Conservation (phyloP, 2,797 vertebrate genomes). For the Molossus molossus region DNA sequence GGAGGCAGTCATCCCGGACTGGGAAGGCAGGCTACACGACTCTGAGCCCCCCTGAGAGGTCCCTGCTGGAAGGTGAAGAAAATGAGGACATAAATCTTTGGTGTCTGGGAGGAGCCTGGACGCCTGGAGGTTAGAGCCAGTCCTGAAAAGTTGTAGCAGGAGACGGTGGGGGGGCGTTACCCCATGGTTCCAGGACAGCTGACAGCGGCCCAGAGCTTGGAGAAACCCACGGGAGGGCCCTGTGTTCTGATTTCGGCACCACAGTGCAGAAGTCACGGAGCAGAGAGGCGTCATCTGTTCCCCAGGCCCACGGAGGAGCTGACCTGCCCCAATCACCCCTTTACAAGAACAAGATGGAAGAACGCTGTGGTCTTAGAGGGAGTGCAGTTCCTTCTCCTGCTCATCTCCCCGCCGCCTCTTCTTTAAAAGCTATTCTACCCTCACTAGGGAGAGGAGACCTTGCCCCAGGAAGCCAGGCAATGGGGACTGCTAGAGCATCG, state of each 20-base stretch:
- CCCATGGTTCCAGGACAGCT: not conserved
- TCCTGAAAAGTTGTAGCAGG: not conserved
- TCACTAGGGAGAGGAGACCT: not conserved
- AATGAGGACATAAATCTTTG: not conserved
- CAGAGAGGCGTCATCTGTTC: not conserved
- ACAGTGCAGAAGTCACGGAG: not conserved
- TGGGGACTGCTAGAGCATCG: not conserved
- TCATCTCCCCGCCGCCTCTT: not conserved
- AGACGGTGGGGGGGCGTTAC: not conserved
- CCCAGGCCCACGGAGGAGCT: not conserved
- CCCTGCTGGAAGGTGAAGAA: not conserved
- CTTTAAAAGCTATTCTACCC: not conserved
- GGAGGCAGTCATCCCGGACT: not conserved
- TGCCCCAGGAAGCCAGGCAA: not conserved
- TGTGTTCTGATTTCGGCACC: too few relatives aligned
- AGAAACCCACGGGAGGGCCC: not conserved
- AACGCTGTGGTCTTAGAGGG: not conserved
- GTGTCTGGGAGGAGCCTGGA: slow-evolving; percentile 23
- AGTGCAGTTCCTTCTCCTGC: not conserved
- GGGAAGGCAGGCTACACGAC: slow-evolving; percentile 38
- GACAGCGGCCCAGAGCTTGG: not conserved
- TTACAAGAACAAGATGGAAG: not conserved
- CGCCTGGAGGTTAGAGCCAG: not conserved
- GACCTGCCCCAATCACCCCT: not conserved
- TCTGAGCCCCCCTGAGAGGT: not conserved